Conservation (phyloP, 2,888 invertebrate species). For the Alviniconcha strummeri region DNA sequence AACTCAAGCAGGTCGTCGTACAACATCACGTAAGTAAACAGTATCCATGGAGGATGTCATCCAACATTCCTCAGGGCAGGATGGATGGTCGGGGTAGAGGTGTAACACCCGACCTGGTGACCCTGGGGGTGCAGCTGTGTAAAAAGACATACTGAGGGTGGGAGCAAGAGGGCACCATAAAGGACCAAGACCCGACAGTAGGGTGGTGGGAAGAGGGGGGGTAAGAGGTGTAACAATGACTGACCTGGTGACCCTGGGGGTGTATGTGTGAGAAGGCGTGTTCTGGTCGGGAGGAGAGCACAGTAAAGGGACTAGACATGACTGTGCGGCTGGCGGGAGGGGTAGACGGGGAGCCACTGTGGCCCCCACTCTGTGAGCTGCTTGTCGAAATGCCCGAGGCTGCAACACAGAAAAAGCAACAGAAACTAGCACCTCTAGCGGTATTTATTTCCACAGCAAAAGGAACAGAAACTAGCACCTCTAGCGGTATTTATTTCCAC, state of each 20-base stretch:
- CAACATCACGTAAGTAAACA: too few relatives aligned
- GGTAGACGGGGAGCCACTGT: slow-evolving; percentile 63
- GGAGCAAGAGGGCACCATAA: slow-evolving; percentile 65
- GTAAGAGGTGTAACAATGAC: too few relatives aligned
- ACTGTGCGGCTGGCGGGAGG: slow-evolving; percentile 72
- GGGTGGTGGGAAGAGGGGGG: slow-evolving; percentile 67
- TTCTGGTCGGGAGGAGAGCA: slow-evolving; percentile 76
- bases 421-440: too few relatives aligned
- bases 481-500: too few relatives aligned
- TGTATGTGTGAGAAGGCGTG: slow-evolving; percentile 96
- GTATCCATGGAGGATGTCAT: too few relatives aligned
- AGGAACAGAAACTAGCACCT: too few relatives aligned
- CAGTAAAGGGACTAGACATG: slow-evolving; percentile 74
- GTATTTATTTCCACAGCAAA: too few relatives aligned
- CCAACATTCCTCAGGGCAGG: too few relatives aligned
- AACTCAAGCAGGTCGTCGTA: too few relatives aligned
- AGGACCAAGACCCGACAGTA: slow-evolving; percentile 74
- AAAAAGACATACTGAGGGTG: slow-evolving; percentile 87
- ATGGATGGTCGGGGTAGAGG: too few relatives aligned
- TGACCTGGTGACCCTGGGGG: slow-evolving; percentile 77
- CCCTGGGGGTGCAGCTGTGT: slow-evolving; percentile 90
- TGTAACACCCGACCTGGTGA: slow-evolving; percentile 63
- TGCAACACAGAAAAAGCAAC: slow-evolving; percentile 7
- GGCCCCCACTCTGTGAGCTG: slow-evolving; percentile 32
- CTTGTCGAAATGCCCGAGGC: slow-evolving; percentile 28